Evolutionary conservation across 2,797 vertebrate species (phyloP).

Genomic region (Peromyscus melanophrys): DNA sequence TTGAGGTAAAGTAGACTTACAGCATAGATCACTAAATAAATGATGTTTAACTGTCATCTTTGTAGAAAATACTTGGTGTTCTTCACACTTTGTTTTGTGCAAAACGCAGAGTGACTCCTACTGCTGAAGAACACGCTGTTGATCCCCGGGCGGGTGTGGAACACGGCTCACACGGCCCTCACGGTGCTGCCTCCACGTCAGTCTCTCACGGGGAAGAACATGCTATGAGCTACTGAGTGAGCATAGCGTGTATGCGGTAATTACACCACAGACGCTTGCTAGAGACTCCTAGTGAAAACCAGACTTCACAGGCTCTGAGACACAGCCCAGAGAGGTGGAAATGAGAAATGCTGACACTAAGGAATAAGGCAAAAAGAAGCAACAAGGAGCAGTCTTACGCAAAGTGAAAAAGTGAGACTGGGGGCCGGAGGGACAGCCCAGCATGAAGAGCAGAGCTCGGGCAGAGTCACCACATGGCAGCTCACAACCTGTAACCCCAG

Average conservation of each 20-base stretch:
- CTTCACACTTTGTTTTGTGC: neutral
- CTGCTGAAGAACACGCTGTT: constrained; percentile 24
- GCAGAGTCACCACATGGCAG: neutral
- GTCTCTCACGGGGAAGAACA: constrained; percentile 40
- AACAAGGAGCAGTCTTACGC: neutral
- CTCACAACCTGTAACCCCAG: neutral
- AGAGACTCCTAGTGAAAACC: constrained; percentile 53
- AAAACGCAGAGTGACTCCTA: neutral
- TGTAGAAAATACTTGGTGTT: constrained; percentile 32
- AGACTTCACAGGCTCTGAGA: constrained; percentile 27
- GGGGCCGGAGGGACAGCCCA: neutral
- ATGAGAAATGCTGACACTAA: constrained; percentile 32
- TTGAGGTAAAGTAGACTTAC: constrained; percentile 18
- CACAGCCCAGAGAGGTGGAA: neutral
- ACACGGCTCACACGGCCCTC: constrained; percentile 1
- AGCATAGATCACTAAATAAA: constrained; percentile 15
- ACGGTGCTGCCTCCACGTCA: constrained; percentile 42
- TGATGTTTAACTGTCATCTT: constrained; percentile 13
- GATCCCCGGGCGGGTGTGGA: constrained; percentile 68
- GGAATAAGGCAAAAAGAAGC: neutral
- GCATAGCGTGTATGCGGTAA: neutral
- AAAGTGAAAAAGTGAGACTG: neutral
- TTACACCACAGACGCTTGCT: neutral
- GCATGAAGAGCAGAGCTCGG: neutral
- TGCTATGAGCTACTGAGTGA: constrained; percentile 4